Base-by-base conservation (phyloP, 2,888 invertebrate genomes). In the Teleiodes luculella region DNA sequence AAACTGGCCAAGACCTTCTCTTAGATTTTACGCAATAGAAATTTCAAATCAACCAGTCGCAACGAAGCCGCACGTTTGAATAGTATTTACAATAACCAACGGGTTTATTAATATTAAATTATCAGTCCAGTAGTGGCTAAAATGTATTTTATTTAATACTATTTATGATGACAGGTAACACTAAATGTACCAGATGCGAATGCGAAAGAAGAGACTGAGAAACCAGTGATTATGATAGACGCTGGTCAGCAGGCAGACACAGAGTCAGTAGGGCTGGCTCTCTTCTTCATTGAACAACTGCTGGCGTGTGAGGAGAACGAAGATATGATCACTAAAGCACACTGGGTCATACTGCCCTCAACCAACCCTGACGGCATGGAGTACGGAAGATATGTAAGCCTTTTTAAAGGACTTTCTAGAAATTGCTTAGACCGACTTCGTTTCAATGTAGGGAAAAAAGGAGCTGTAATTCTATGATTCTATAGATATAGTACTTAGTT, bases 311-410 rank as follows among this genome's bases (percentile, higher is more conserved):
- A 62, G n/a, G 88, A 88, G 48, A 64, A 81, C 46, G 55, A 63
- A 0, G 63, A 70, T 0, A 75, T 86, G 80, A 63, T 83, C 3
- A 55, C 62, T 1, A 74, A 76, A 0, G 76, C 66, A 0, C 71
- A 65, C 11, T 88, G 87, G 87, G 75, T 88, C 8, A 73, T 88
- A 8, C 53, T 88, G 41, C 88, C 88, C 0, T 74, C 70, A 14
- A 73, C 74, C 1, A 88, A 88, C 59, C 87, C 88, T 4, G 88
- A 88, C 56, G 88, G 86, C 2, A 63, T 74, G 60, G 88, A 88
- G 56, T 82, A 72, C 54, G 58, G 65, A 1, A 73, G 78, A 76
- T 72, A 64, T 63, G 87, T 88, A 68, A 77, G 79, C 7, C 3
- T 61, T 11, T 8, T 2, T 41, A 3, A 6, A 6, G n/a, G n/a